phyloP scores from a whole-genome alignment of 2,797 vertebrate species.

The Esox masquinongy region DNA sequence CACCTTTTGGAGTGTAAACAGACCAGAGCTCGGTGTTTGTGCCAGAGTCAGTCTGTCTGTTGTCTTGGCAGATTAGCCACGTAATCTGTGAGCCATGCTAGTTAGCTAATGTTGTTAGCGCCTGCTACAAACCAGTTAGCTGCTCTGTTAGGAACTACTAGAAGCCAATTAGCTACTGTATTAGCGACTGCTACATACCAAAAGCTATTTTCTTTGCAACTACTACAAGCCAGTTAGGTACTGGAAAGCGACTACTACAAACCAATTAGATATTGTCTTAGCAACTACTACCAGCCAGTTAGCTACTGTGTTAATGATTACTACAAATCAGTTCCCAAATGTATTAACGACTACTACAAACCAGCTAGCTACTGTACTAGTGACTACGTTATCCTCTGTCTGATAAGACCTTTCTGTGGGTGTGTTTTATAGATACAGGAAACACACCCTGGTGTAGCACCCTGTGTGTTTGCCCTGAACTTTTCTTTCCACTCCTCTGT shows the following conservation, averaged over 20 bases:
- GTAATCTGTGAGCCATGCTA: not conserved
- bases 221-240: not conserved
- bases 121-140: no score
- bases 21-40: not conserved
- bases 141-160: no score
- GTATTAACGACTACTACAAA: not conserved
- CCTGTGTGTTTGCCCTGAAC: not conserved
- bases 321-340: not conserved
- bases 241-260: not conserved
- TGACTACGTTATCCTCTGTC: not conserved
- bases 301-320: no score
- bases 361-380: not conserved
- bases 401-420: not conserved
- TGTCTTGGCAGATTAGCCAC: not conserved
- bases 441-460: not conserved
- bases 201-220: no score
- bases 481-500: not conserved
- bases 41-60: not conserved
- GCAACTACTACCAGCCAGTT: no score
- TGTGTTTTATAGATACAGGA: not conserved
- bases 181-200: not conserved
- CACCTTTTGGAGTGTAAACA: not conserved
- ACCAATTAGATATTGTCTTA: no score
- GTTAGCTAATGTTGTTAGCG: no score
- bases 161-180: not conserved